Percentiles rank a stretch among this genome's conserved stretches.
phyloP scores from a whole-genome alignment of 2,797 vertebrate genomes.

The Macroramphosus scolopax region DNA sequence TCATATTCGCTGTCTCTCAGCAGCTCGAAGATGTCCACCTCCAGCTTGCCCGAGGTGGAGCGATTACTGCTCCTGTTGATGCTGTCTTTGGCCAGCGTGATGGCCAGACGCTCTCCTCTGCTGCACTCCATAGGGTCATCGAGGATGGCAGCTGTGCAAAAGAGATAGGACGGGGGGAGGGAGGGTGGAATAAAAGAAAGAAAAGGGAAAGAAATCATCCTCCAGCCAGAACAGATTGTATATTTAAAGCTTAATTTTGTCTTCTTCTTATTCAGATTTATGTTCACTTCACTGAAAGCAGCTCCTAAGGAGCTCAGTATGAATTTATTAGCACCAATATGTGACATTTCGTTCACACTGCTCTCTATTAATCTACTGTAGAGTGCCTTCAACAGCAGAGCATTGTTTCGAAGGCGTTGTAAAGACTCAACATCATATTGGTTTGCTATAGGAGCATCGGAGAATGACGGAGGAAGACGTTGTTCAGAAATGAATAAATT shows the following conservation, averaged over 20 bases:
- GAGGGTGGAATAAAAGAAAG: too few species aligned
- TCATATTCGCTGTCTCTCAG: slow-evolving; percentile 98
- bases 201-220: too few species aligned
- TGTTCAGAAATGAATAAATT: too few species aligned
- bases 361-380: too few species aligned
- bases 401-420: too few species aligned
- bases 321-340: too few species aligned
- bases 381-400: too few species aligned
- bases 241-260: slow-evolving; percentile 3
- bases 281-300: slow-evolving; percentile 31
- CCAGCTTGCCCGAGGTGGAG: slow-evolving; percentile 90
- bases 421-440: too few species aligned
- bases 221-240: neutral
- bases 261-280: neutral
- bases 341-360: too few species aligned
- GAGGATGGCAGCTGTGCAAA: slow-evolving; percentile 88
- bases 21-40: slow-evolving; percentile 98
- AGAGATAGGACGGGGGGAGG: too few species aligned
- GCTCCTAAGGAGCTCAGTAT: slow-evolving; percentile 17
- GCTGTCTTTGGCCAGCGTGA: slow-evolving; percentile 95
- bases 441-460: too few species aligned
- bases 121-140: slow-evolving; percentile 99
- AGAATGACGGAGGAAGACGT: too few species aligned
- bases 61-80: slow-evolving; percentile 94
- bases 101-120: slow-evolving; percentile 95